A percentile compares a stretch with the other conserved stretches of the same genome.
These are phyloP conservation scores for Crossocerus cetratus DNA, from an alignment of 2,888 invertebrate species.

Conservation along the genomic window DNA sequence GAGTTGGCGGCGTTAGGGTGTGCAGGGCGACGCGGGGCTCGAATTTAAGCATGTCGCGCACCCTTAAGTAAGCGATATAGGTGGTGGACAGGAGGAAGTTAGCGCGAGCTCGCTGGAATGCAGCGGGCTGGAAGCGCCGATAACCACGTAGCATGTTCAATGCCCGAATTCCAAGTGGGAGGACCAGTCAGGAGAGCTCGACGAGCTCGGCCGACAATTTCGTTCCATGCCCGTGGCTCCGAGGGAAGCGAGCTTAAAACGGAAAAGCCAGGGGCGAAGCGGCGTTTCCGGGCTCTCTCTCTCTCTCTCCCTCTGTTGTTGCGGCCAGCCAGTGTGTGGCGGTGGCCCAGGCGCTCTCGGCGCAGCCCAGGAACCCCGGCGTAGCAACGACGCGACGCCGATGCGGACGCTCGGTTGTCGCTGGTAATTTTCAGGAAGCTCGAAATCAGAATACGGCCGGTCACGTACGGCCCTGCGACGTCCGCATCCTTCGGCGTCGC, in stretches of 20 bases:
- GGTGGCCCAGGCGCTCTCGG: too few species aligned
- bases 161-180: slow-evolving; percentile 57
- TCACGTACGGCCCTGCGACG: slow-evolving; percentile 43
- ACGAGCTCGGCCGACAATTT: slow-evolving; percentile 38
- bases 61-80: slow-evolving; percentile 30
- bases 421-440: slow-evolving; percentile 27
- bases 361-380: too few species aligned
- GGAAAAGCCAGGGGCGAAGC: neutral
- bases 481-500: slow-evolving; percentile 11
- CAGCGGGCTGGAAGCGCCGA: slow-evolving; percentile 62
- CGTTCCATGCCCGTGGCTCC: slow-evolving; percentile 9
- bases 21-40: neutral
- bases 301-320: neutral
- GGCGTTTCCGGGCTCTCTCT: neutral
- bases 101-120: slow-evolving; percentile 17
- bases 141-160: slow-evolving; percentile 64
- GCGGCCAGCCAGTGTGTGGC: too few species aligned
- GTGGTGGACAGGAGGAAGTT: slow-evolving; percentile 17
- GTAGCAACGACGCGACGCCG: too few species aligned
- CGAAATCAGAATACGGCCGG: slow-evolving; percentile 31
- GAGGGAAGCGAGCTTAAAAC: slow-evolving; percentile 4
- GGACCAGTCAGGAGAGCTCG: slow-evolving; percentile 2
- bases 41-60: slow-evolving; percentile 27
- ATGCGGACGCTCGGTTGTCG: neutral
- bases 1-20: neutral